phyloP scores from a whole-genome alignment of 2,888 invertebrate species.

The Alloplasta piceator region DNA sequence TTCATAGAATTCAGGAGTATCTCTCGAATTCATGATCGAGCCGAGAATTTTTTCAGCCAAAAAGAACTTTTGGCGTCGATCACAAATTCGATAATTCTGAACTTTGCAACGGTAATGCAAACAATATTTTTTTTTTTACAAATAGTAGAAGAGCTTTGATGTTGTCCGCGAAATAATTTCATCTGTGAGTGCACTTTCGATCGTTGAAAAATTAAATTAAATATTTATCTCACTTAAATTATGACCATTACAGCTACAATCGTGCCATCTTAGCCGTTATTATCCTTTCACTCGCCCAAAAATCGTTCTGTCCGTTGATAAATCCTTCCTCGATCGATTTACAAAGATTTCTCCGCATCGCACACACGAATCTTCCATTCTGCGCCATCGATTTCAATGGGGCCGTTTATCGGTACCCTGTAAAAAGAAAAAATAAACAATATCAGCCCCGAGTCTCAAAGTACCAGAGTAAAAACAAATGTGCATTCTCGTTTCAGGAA shows the following conservation, averaged over 20 bases:
- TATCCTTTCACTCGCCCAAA: background rate
- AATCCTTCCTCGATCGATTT: background rate
- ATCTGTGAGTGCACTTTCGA: conserved; percentile 6
- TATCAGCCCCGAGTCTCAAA: conserved; percentile 20
- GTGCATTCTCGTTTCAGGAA: conserved; percentile 78
- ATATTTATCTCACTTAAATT: background rate
- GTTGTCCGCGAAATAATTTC: conserved; percentile 38
- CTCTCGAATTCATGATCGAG: no score
- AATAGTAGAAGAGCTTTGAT: conserved; percentile 22
- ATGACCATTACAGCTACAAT: background rate
- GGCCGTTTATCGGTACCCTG: background rate
- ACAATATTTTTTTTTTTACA: background rate
- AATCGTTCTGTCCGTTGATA: background rate
- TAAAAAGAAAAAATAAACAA: background rate
- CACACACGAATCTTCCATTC: background rate
- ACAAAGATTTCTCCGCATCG: background rate
- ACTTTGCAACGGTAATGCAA: background rate
- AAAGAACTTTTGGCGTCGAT: no score
- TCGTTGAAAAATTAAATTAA: background rate
- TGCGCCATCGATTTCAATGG: background rate
- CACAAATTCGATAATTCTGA: no score
- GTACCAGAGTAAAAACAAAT: conserved; percentile 45
- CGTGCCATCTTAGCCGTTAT: background rate
- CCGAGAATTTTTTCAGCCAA: no score
- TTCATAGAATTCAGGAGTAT: no score